phyloP scores from a whole-genome alignment of 2,888 invertebrate species.

The Drosophila austrosaltans region DNA sequence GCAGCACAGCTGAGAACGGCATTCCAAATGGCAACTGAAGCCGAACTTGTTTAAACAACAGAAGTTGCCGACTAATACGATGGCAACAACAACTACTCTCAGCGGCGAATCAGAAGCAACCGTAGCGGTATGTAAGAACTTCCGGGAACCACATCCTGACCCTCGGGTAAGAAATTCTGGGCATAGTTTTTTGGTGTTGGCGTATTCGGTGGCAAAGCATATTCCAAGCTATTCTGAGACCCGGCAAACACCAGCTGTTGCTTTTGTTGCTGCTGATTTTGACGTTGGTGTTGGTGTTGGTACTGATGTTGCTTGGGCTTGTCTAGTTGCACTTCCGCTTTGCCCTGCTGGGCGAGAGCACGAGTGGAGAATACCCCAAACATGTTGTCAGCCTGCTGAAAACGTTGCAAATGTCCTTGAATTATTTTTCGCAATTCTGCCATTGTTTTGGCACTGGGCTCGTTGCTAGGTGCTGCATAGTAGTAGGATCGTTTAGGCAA shows the following conservation, averaged over 20 bases:
- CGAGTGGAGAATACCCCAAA: slow-evolving; percentile 30
- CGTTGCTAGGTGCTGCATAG: slow-evolving; percentile 57
- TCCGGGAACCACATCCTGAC: slow-evolving; percentile 80
- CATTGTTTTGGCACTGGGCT: slow-evolving; percentile 38
- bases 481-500: slow-evolving; percentile 57
- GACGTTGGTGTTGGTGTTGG: slow-evolving; percentile 21
- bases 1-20: slow-evolving; percentile 40
- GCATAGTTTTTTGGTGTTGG: slow-evolving; percentile 78
- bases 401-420: slow-evolving; percentile 53
- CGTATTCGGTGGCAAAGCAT: slow-evolving; percentile 62
- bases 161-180: slow-evolving; percentile 75
- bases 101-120: slow-evolving; percentile 56
- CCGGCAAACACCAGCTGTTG: slow-evolving; percentile 33
- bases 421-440: slow-evolving; percentile 51
- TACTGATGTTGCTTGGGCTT: slow-evolving; percentile 11
- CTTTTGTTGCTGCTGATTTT: slow-evolving; percentile 35
- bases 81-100: slow-evolving; percentile 20
- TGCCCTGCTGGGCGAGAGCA: slow-evolving; percentile 30
- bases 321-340: slow-evolving; percentile 57
- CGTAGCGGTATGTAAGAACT: slow-evolving; percentile 78
- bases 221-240: slow-evolving; percentile 41
- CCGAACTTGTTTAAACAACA: slow-evolving; percentile 69
- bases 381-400: slow-evolving; percentile 49
- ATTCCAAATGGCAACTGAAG: slow-evolving; percentile 54
- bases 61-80: slow-evolving; percentile 54